A percentile compares a stretch with the other conserved stretches of the same genome.
These are phyloP conservation scores for Artibeus jamaicensis DNA, from an alignment of 2,797 vertebrate genomes.

Conservation along the genomic window DNA sequence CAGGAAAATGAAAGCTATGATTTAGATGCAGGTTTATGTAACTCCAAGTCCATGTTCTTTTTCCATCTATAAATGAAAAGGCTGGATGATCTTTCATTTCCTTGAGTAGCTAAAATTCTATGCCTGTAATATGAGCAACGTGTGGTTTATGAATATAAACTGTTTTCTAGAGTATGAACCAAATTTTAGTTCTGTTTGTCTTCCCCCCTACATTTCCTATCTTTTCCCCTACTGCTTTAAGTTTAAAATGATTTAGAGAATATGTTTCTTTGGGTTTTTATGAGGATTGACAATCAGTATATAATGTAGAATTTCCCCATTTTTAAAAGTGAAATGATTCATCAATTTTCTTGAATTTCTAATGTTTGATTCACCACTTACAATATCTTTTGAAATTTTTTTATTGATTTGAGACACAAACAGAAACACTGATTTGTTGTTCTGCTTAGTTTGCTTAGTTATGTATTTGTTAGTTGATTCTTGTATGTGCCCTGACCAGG, in stretches of 20 bases:
- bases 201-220: neutral
- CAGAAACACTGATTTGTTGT: too few species aligned
- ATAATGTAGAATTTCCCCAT: neutral
- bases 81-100: neutral
- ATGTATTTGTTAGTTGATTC: too few species aligned
- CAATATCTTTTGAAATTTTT: too few species aligned
- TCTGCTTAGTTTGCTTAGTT: too few species aligned
- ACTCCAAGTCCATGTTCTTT: neutral
- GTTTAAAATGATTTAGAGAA: neutral
- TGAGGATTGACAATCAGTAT: neutral
- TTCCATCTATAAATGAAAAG: neutral
- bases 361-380: neutral
- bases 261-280: neutral
- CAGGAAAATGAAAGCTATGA: neutral
- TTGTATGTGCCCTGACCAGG: too few species aligned
- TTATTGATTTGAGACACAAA: too few species aligned
- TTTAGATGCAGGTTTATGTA: neutral
- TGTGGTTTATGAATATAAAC: neutral
- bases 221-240: neutral
- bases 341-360: conserved; percentile 19
- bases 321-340: conserved; percentile 13
- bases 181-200: conserved; percentile 1
- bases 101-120: neutral
- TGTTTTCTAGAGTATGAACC: neutral
- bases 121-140: neutral